Percentiles rank a stretch among this genome's conserved stretches.
Evolutionary conservation across 2,113 vertebrate species (phyloP).

Genomic region (Tragelaphus scriptus): DNA sequence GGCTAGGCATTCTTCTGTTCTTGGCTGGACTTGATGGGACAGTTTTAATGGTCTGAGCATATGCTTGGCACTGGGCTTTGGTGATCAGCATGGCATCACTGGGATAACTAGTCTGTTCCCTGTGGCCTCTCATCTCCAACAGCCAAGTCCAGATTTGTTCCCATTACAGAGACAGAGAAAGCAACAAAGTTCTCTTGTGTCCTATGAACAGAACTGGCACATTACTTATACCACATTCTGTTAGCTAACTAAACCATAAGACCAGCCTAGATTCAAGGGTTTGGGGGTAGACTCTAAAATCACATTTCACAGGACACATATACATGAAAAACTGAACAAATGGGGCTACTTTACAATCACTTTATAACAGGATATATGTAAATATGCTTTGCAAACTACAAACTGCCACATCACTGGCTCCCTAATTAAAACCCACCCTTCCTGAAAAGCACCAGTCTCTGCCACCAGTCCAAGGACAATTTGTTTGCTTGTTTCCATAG

Average conservation of each 20-base stretch:
- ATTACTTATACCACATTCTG: background rate
- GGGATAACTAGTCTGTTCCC: background rate
- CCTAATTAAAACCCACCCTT: background rate
- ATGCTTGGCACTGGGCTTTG: background rate
- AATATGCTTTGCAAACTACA: background rate
- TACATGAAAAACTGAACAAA: background rate
- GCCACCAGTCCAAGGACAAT: background rate
- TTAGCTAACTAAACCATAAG: background rate
- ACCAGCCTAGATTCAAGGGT: background rate
- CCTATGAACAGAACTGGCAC: background rate
- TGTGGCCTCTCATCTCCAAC: background rate
- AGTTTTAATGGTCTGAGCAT: background rate
- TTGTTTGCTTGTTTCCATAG: slow-evolving; percentile 19
- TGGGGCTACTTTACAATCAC: background rate
- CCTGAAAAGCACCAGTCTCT: background rate
- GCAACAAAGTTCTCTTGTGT: background rate
- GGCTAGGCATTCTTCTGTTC: background rate
- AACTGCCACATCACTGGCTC: background rate
- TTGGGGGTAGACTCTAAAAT: background rate
- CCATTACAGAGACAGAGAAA: background rate
- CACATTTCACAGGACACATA: background rate
- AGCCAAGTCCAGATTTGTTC: background rate
- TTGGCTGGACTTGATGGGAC: background rate
- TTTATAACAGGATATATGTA: background rate
- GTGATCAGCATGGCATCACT: background rate